Evolutionary conservation across 2,888 invertebrate genomes (phyloP).

Genomic region (Helicoverpa assulta): DNA sequence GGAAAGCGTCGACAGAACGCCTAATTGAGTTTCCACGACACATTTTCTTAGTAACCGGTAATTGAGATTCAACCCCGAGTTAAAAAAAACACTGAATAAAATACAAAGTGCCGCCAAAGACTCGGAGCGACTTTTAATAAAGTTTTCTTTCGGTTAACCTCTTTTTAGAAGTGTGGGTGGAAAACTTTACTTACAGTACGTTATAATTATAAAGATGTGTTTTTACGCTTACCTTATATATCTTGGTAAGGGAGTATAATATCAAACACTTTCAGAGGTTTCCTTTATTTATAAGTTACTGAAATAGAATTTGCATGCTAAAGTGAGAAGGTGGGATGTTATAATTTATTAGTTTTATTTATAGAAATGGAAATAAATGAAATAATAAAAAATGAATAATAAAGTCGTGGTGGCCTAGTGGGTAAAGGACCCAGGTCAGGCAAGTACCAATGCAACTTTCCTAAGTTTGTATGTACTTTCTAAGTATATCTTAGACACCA

Average conservation of each 20-base stretch:
- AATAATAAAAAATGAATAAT: no score
- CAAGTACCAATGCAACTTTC: no score
- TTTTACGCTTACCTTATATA: background rate
- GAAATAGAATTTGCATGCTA: background rate
- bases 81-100: conserved; percentile 59
- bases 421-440: no score
- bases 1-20: conserved; percentile 36
- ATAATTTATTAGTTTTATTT: background rate
- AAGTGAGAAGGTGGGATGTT: background rate
- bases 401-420: no score
- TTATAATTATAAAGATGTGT: conserved; percentile 19
- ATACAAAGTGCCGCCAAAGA: conserved; percentile 49
- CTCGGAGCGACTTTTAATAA: conserved; percentile 55
- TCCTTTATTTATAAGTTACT: background rate
- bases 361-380: background rate
- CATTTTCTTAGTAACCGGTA: conserved; percentile 60
- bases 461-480: no score
- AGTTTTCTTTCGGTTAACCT: conserved; percentile 54
- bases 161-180: conserved; percentile 34
- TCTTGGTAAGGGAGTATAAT: background rate
- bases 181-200: conserved; percentile 17
- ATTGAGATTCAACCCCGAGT: conserved; percentile 59
- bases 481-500: no score
- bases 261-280: background rate
- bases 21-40: conserved; percentile 64